Conservation (phyloP, 1,140 invertebrate genomes). For the Diuraphis noxia region DNA sequence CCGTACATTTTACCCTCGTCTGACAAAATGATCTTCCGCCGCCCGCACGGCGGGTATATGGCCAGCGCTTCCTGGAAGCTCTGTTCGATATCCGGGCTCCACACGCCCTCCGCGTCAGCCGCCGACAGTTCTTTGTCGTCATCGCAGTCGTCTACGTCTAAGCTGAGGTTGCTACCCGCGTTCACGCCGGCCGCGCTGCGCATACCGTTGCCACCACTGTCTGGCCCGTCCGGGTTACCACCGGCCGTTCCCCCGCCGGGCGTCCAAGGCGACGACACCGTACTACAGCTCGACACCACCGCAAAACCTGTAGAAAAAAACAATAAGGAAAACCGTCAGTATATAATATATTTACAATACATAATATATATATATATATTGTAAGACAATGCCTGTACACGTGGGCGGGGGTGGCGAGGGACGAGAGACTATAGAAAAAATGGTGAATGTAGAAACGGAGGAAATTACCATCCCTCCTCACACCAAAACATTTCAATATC, state of each 20-base stretch:
- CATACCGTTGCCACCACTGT: slow-evolving; percentile 61
- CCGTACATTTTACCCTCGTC: slow-evolving; percentile 99
- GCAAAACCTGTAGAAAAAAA: slow-evolving; percentile 65
- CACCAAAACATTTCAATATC: no score
- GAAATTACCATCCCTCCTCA: no score
- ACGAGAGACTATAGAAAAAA: no score
- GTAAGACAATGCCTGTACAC: no score
- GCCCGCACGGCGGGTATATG: slow-evolving; percentile 98
- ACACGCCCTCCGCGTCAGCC: slow-evolving; percentile 98
- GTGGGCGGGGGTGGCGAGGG: no score
- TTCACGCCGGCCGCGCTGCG: slow-evolving; percentile 61
- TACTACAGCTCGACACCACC: slow-evolving; percentile 72
- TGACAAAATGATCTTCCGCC: slow-evolving; percentile 98
- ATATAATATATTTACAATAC: not conserved
- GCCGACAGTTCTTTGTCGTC: slow-evolving; percentile 87
- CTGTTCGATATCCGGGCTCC: slow-evolving; percentile 99
- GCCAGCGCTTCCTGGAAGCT: slow-evolving; percentile 99
- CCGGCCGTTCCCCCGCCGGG: slow-evolving; percentile 65
- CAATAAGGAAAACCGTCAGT: not conserved
- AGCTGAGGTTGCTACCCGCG: slow-evolving; percentile 67
- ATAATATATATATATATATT: no score
- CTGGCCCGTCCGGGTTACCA: slow-evolving; percentile 68
- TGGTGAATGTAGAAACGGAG: no score
- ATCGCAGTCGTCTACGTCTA: slow-evolving; percentile 81
- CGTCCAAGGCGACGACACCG: slow-evolving; percentile 83